These are phyloP conservation scores for Shinisaurus crocodilurus DNA, from an alignment of 2,113 vertebrate species.

Conservation along the genomic window DNA sequence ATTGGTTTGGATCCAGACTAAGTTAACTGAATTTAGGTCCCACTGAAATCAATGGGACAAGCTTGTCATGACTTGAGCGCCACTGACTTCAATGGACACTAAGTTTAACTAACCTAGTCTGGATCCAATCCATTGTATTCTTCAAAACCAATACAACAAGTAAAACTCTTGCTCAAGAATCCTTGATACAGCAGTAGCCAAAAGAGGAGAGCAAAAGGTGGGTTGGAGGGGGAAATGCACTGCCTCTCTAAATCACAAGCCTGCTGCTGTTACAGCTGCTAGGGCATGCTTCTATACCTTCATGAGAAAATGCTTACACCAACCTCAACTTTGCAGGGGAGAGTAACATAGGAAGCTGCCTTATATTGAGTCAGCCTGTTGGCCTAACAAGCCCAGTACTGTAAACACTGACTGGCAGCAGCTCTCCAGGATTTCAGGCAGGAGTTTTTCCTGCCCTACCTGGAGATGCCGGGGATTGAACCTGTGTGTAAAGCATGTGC, in stretches of 20 bases:
- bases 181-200: not conserved
- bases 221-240: not conserved
- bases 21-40: not conserved
- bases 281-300: not conserved
- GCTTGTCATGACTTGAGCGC: no score
- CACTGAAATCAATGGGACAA: not conserved
- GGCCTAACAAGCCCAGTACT: no score
- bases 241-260: not conserved
- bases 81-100: no score
- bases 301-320: not conserved
- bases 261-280: not conserved
- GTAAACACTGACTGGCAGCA: no score
- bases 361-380: no score
- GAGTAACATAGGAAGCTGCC: no score
- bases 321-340: not conserved
- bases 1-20: not conserved
- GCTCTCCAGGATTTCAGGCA: no score
- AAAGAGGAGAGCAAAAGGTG: not conserved
- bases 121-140: not conserved
- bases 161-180: not conserved
- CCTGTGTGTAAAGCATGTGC: no score
- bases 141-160: not conserved
- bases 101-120: not conserved
- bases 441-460: no score
- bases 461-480: no score